Percentiles rank a stretch among this genome's conserved stretches.
Evolutionary conservation across 2,888 invertebrate genomes (phyloP).

Genomic region (Arge pagana): DNA sequence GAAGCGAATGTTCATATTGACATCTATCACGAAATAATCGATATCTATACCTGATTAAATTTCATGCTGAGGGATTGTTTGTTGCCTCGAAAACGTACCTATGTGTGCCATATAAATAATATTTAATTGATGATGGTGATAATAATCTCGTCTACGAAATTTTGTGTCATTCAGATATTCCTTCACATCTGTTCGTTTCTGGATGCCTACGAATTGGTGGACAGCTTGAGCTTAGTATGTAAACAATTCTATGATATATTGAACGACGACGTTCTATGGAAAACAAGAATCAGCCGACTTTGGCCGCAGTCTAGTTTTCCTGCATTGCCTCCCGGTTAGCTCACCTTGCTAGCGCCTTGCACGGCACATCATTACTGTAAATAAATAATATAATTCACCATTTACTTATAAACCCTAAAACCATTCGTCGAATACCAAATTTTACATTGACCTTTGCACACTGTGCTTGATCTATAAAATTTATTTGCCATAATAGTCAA

Average conservation of each 20-base stretch:
- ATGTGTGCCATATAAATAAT: too few relatives aligned
- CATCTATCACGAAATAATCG: too few relatives aligned
- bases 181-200: conserved; percentile 66
- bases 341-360: conserved; percentile 33
- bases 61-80: too few relatives aligned
- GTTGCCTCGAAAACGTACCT: too few relatives aligned
- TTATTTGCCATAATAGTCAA: too few relatives aligned
- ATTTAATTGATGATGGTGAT: too few relatives aligned
- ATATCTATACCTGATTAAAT: too few relatives aligned
- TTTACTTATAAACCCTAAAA: conserved; percentile 13
- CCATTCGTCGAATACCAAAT: conserved; percentile 1
- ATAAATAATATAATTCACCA: conserved; percentile 36
- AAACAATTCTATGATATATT: conserved; percentile 64
- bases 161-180: conserved; percentile 61
- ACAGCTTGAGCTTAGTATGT: conserved; percentile 63
- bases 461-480: neutral
- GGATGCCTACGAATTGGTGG: conserved; percentile 63
- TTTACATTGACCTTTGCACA: neutral
- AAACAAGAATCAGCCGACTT: conserved; percentile 51
- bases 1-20: too few relatives aligned
- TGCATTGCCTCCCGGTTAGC: conserved; percentile 49
- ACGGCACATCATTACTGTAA: conserved; percentile 40
- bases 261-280: conserved; percentile 65
- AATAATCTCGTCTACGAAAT: too few relatives aligned
- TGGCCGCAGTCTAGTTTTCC: conserved; percentile 49